Base-by-base conservation (phyloP, 2,888 invertebrate species). In the Alsophila aescularia region DNA sequence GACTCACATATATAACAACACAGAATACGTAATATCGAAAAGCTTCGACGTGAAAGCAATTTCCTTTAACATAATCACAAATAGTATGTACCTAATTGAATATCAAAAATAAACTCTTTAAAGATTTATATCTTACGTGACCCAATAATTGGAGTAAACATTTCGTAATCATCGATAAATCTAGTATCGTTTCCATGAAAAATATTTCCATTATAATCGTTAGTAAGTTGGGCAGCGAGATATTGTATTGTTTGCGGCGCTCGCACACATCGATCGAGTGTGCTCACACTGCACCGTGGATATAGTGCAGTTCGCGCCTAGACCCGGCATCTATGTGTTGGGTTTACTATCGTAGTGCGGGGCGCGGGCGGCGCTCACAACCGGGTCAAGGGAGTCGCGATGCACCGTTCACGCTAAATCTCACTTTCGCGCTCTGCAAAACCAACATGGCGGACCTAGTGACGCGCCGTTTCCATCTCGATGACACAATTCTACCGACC, bases 381-480 rank as follows among this genome's bases (percentile, higher is more conserved):
- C 79, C 84, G 80, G 90, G 91, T 91, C 91, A 91, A 90, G 90
- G 90, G 90, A 90, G 80, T 74, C 79, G 81, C 88, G 90, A 88
- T 90, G 90, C 91, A 90, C 85, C 88, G 88, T 82, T 87, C 86
- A 81, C 86, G 87, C 82, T 87, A 89, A 90, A 91, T 89, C 90
- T 91, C 90, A 91, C 91, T 91, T 91, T 91, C 91, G 90, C 89
- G 87, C 85, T 87, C 82, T 82, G 86, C 84, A 86, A 78, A 81
- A 81, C 83, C 77, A 85, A 86, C 81, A 87, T 87, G 87, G 87
- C 89, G 76, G 85, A 70, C 72, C 67, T 75, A 79, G 81, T 83
- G 83, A 85, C 86, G 82, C 71, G 77, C 79, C 65, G 72, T 73
- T 83, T 84, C 82, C 77, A 74, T 82, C 77, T 83, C 85, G 77